phyloP scores from a whole-genome alignment of 2,888 invertebrate species.

The Galerucella nymphaeae region DNA sequence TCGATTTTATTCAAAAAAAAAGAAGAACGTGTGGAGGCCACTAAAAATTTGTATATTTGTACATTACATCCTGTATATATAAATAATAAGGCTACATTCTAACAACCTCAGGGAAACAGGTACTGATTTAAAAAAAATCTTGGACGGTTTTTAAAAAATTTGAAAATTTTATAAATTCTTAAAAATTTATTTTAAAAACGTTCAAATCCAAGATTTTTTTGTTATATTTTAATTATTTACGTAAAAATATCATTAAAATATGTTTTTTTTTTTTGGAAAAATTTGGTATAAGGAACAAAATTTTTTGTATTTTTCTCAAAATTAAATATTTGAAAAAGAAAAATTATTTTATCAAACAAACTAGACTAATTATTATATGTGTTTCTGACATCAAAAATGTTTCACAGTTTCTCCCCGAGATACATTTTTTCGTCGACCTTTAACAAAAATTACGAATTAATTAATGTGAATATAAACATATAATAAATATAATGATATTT shows the following conservation, averaged over 20 bases:
- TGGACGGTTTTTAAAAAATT: not conserved
- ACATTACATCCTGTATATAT: conserved; percentile 21
- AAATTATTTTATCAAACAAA: no score
- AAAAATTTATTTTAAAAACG: not conserved
- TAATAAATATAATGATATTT: not conserved
- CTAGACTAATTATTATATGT: no score
- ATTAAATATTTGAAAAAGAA: no score
- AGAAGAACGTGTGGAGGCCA: not conserved
- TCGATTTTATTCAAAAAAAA: no score
- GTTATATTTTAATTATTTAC: not conserved
- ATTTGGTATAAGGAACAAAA: no score
- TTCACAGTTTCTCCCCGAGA: no score
- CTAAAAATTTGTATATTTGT: conserved; percentile 13
- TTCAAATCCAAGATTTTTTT: not conserved
- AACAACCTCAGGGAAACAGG: conserved; percentile 20
- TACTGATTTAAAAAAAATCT: conserved; percentile 1
- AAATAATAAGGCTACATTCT: conserved; percentile 20
- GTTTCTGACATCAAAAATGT: no score
- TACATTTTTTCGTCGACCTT: no score
- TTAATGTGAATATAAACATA: not conserved
- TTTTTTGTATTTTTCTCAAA: no score
- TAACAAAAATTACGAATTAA: no score
- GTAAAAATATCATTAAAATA: conserved; percentile 1
- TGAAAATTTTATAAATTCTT: no score
- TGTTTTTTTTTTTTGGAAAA: no score